A percentile compares a stretch with the other conserved stretches of the same genome.
Evolutionary conservation across 2,113 vertebrate species (phyloP).

Genomic region (Etheostoma spectabile): DNA sequence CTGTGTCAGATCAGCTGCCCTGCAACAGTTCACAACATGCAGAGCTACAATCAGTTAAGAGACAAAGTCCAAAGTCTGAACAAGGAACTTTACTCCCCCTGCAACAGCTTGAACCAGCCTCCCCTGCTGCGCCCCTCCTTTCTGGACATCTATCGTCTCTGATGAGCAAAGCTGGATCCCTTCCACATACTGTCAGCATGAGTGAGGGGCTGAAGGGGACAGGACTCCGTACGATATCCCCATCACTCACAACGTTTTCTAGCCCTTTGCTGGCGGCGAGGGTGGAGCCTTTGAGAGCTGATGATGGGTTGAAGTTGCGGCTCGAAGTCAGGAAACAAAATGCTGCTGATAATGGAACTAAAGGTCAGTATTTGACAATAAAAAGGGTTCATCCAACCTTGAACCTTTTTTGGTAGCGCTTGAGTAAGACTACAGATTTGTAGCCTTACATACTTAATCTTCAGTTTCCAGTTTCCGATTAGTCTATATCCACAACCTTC

Average conservation of each 20-base stretch:
- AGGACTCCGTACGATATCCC: not conserved
- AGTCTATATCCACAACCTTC: too few relatives aligned
- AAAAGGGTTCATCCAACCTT: not conserved
- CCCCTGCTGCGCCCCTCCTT: not conserved
- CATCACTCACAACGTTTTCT: not conserved
- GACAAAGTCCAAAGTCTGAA: constrained; percentile 2
- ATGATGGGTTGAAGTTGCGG: not conserved
- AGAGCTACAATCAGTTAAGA: not conserved
- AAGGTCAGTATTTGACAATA: constrained; percentile 44
- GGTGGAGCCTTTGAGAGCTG: not conserved
- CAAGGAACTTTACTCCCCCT: not conserved
- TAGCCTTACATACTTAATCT: too few relatives aligned
- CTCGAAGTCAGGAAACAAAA: not conserved
- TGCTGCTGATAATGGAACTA: not conserved
- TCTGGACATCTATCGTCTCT: not conserved
- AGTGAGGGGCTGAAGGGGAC: constrained; percentile 14
- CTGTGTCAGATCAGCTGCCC: constrained; percentile 3
- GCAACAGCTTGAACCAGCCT: not conserved
- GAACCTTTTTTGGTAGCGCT: not conserved
- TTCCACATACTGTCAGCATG: not conserved
- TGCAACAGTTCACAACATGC: not conserved
- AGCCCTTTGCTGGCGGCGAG: not conserved
- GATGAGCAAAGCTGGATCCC: constrained; percentile 7
- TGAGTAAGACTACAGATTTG: not conserved
- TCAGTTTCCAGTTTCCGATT: not conserved